phyloP scores from a whole-genome alignment of 1,140 invertebrate species.

The Acromyrmex charruanus region DNA sequence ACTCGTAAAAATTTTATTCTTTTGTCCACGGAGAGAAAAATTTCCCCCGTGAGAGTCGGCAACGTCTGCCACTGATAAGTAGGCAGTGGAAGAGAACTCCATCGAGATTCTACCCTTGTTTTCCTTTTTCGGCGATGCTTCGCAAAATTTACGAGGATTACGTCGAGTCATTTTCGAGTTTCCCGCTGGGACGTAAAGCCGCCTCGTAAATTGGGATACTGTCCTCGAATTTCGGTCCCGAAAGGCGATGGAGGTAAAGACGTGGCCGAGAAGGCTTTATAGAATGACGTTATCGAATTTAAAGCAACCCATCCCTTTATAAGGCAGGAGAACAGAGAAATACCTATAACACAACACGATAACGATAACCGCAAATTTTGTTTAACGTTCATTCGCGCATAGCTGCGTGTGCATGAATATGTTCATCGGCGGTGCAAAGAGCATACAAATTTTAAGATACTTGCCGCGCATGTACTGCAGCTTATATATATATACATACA shows the following conservation, averaged over 20 bases:
- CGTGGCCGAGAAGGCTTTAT: background rate
- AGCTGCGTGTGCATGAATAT: background rate
- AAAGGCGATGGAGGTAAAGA: conserved; percentile 30
- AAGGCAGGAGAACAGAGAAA: background rate
- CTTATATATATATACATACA: no score
- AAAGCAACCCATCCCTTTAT: background rate
- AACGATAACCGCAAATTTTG: conserved; percentile 5
- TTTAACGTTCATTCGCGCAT: background rate
- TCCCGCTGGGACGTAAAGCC: conserved; percentile 61
- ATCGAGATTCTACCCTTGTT: conserved; percentile 56
- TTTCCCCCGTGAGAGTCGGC: conserved; percentile 30
- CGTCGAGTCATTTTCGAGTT: conserved; percentile 72
- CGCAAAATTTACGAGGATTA: conserved; percentile 69
- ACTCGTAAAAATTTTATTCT: conserved; percentile 57
- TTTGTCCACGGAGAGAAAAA: conserved; percentile 48
- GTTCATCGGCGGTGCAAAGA: background rate
- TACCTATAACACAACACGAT: background rate
- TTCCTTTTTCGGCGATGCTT: conserved; percentile 49
- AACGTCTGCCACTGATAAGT: conserved; percentile 59
- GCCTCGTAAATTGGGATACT: conserved; percentile 68
- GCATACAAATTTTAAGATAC: background rate
- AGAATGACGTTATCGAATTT: conserved; percentile 36
- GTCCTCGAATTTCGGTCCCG: conserved; percentile 36
- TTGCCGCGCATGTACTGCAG: background rate
- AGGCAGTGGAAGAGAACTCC: conserved; percentile 52